Percentiles rank a stretch among this genome's conserved stretches.
phyloP scores from a whole-genome alignment of 2,797 vertebrate species.

The Kryptopterus vitreolus region DNA sequence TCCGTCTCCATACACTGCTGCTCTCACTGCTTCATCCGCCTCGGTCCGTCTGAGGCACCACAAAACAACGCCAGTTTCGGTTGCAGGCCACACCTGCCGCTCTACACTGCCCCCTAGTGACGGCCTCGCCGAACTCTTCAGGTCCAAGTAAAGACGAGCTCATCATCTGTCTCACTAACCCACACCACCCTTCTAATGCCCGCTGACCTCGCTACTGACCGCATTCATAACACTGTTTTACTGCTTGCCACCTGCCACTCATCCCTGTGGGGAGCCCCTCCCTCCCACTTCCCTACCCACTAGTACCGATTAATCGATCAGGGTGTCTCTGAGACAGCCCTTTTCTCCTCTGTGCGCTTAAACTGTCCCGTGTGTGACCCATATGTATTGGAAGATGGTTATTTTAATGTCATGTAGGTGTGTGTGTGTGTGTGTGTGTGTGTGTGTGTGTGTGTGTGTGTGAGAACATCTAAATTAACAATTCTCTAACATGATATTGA shows the following conservation, averaged over 20 bases:
- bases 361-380: slow-evolving; percentile 27
- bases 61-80: slow-evolving; percentile 79
- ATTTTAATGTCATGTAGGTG: neutral
- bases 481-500: neutral
- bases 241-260: slow-evolving; percentile 6
- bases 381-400: neutral
- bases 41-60: slow-evolving; percentile 80
- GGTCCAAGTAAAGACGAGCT: slow-evolving; percentile 72
- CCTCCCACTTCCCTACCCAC: slow-evolving; percentile 25
- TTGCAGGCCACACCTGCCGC: slow-evolving; percentile 77
- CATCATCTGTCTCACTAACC: slow-evolving; percentile 55
- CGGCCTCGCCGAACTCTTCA: slow-evolving; percentile 76
- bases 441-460: neutral
- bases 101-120: slow-evolving; percentile 75
- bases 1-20: slow-evolving; percentile 66
- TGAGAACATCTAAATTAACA: neutral
- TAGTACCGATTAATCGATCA: slow-evolving; percentile 24
- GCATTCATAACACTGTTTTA: slow-evolving; percentile 39
- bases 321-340: slow-evolving; percentile 6
- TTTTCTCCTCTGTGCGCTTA: slow-evolving; percentile 16
- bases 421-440: neutral
- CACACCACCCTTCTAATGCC: slow-evolving; percentile 60
- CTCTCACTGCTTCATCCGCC: slow-evolving; percentile 75
- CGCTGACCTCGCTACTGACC: slow-evolving; percentile 71
- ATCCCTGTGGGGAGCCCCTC: slow-evolving; percentile 36